Evolutionary conservation across 2,113 vertebrate genomes (phyloP), one percentile per base, ranked within the genome.

Genomic region (Eclectus roratus): DNA sequence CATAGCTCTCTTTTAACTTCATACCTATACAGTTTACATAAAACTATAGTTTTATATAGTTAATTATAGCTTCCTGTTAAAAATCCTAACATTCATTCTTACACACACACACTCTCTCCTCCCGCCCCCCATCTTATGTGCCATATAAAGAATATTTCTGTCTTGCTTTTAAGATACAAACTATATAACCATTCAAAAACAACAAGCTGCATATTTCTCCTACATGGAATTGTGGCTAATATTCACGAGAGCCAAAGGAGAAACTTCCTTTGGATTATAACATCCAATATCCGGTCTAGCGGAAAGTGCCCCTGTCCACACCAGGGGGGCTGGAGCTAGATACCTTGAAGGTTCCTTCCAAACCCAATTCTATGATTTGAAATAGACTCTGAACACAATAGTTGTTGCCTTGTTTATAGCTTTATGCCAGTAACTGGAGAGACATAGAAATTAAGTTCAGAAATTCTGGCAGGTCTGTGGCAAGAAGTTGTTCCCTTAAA

Each of bases 91-190:
- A 3, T 49, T 82, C 63, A 58, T n/a, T 58, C 55, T 58, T n/a
- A 58, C 33, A 58, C 33, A 53, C 52, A 29, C 28, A 58, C 55
- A 23, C 55, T 3, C 20, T n/a, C 33, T 14, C 31, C 20, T 33
- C 2, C 15, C 10, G 0, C 7, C 4, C 1, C 2, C 3, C 2
- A 10, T 65, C 66, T 68, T n/a, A 39, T 56, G 52, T 78, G 21
- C 2, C 11, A 81, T n/a, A 60, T 5, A 85, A 53, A 78, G 19
- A 53, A 8, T 11, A 64, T 53, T 69, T 52, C 20, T 52, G 8
- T 44, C 37, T 65, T 50, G 14, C 9, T 82, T 93, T 76, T 72
- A 73, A 76, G 39, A 56, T 28, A 69, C 16, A 52, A 88, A 70
- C 24, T n/a, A 23, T 11, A 9, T 33, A 79, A 14, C 11, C n/a